Evolutionary conservation across 2,113 vertebrate genomes (phyloP).

Genomic region (Geococcyx californianus): DNA sequence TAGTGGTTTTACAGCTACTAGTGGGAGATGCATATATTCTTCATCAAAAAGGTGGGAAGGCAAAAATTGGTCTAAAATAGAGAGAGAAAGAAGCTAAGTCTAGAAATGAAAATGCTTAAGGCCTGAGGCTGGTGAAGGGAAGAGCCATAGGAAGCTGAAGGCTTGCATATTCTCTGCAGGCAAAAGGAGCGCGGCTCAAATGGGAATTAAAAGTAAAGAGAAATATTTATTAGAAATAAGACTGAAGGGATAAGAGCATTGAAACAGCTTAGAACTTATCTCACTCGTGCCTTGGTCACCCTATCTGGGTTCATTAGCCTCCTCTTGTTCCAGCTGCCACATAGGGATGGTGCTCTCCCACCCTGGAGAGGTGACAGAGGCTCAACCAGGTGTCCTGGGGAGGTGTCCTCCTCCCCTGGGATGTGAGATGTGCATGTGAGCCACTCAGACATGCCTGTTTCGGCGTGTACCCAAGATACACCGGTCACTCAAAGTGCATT

Average conservation of each 20-base stretch:
- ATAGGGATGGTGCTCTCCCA: accelerated
- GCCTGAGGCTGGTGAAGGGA: neutral
- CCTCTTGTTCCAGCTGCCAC: neutral
- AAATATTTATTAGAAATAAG: neutral
- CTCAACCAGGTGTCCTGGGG: neutral
- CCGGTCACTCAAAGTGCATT: accelerated
- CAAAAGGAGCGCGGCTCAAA: neutral
- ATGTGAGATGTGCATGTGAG: accelerated
- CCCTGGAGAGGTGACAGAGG: neutral
- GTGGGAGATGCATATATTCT: neutral
- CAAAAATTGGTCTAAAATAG: neutral
- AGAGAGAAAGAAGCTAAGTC: neutral
- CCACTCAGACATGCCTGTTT: accelerated
- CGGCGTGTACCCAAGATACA: neutral
- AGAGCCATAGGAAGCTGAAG: neutral
- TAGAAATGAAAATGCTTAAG: neutral
- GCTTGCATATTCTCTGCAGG: neutral
- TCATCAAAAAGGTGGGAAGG: neutral
- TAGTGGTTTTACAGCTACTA: neutral
- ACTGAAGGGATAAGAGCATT: neutral
- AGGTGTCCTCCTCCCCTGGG: neutral
- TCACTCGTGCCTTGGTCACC: neutral
- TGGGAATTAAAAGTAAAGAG: neutral
- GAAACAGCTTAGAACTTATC: neutral
- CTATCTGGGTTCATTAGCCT: neutral